Evolutionary conservation across 2,113 vertebrate genomes (phyloP).

Genomic region (Aptenodytes patagonicus): DNA sequence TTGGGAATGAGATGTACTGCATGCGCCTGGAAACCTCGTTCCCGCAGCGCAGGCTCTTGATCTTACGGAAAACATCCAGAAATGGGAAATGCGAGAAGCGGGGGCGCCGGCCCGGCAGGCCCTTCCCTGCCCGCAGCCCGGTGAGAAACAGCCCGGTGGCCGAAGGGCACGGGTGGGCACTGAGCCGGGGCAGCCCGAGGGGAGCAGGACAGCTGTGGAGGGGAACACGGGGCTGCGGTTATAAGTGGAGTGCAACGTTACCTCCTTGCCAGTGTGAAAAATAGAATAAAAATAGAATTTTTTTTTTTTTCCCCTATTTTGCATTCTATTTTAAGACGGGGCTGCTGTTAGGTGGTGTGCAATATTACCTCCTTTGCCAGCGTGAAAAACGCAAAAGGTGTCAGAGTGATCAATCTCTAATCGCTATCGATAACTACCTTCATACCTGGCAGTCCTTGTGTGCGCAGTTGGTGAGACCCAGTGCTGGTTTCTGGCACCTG

Average conservation of each 20-base stretch:
- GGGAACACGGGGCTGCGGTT: neutral
- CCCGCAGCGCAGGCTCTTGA: too few species aligned
- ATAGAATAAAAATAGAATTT: neutral
- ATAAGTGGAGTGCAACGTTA: fast-evolving
- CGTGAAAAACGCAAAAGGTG: neutral
- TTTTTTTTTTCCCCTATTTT: neutral
- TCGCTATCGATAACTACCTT: fast-evolving
- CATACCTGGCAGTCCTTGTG: fast-evolving
- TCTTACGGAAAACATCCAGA: fast-evolving
- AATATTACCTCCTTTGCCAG: too few species aligned
- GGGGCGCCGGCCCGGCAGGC: too few species aligned
- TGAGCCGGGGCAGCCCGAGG: too few species aligned
- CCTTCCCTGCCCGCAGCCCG: too few species aligned
- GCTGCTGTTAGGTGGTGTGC: neutral
- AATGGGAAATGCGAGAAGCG: neutral
- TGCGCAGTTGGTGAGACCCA: neutral
- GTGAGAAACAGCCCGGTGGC: too few species aligned
- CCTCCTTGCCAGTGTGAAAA: neutral
- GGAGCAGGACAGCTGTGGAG: too few species aligned
- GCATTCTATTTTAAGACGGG: too few species aligned
- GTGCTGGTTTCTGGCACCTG: neutral
- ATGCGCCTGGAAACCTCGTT: fast-evolving
- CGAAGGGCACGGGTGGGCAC: too few species aligned
- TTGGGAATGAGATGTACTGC: fast-evolving
- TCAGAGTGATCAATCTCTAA: too few species aligned